Percentiles rank a stretch among this genome's conserved stretches.
These are phyloP conservation scores for Desoria tigrina DNA, from an alignment of 2,888 invertebrate genomes.

Conservation along the genomic window DNA sequence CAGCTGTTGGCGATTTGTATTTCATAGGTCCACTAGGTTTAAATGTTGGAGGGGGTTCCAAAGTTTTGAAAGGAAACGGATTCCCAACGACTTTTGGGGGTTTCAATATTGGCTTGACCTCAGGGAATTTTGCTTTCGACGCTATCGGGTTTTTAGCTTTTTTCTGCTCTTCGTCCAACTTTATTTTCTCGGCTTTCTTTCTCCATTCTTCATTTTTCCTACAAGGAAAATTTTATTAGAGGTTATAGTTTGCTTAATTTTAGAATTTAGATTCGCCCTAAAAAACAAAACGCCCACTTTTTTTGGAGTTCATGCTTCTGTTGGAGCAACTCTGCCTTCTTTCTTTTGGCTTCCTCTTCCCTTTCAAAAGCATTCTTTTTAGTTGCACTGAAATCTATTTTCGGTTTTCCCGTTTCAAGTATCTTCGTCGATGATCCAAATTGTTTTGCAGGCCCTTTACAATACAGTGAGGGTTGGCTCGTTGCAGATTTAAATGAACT, in stretches of 20 bases:
- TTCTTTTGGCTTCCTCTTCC: conserved; percentile 33
- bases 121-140: conserved; percentile 10
- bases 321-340: conserved; percentile 28
- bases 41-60: neutral
- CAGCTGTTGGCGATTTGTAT: conserved; percentile 15
- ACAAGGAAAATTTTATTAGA: conserved; percentile 10
- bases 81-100: neutral
- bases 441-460: conserved; percentile 13
- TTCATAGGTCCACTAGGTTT: neutral
- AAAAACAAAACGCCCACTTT: conserved; percentile 39
- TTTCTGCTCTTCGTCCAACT: conserved; percentile 32
- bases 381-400: conserved; percentile 10
- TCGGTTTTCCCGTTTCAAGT: conserved; percentile 27
- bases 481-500: conserved; percentile 36
- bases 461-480: too few species aligned
- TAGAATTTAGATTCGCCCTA: too few species aligned
- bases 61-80: too few species aligned
- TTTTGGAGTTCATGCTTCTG: conserved; percentile 31
- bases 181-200: conserved; percentile 40
- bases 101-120: conserved; percentile 20
- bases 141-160: conserved; percentile 1
- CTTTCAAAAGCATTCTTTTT: conserved; percentile 20
- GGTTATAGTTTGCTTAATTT: conserved; percentile 6
- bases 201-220: conserved; percentile 47
- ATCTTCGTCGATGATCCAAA: neutral